A percentile compares a stretch with the other conserved stretches of the same genome.
Evolutionary conservation across 2,797 vertebrate genomes (phyloP).

Genomic region (Channallabes apus): DNA sequence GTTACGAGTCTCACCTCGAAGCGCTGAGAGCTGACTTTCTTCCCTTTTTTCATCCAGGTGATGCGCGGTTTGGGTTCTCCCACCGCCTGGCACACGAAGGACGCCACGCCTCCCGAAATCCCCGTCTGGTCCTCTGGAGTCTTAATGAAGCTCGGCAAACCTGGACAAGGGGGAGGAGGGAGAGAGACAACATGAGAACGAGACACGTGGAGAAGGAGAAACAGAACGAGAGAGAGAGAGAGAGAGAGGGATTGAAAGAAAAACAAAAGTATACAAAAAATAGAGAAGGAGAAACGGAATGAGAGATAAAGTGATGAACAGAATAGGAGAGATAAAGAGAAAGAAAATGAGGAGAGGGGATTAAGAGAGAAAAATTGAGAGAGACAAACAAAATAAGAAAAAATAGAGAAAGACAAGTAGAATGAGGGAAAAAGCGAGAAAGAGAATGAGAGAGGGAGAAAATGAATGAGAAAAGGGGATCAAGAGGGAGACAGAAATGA

Average conservation of each 20-base stretch:
- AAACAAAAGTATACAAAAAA: background rate
- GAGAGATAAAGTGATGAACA: background rate
- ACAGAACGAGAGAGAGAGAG: background rate
- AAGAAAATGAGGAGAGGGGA: background rate
- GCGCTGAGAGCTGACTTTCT: constrained; percentile 99
- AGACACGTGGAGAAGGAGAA: background rate
- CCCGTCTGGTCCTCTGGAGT: constrained; percentile 96
- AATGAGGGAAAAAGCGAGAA: too few relatives aligned
- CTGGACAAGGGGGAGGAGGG: constrained; percentile 63
- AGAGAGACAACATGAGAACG: background rate
- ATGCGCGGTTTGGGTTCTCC: constrained; percentile 96
- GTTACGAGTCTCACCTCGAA: constrained; percentile 79
- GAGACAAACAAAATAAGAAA: background rate
- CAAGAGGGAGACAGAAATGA: too few relatives aligned
- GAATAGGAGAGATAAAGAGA: background rate
- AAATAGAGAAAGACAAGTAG: too few relatives aligned
- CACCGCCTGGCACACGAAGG: constrained; percentile 95
- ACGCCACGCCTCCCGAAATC: constrained; percentile 95
- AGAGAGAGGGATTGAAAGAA: background rate
- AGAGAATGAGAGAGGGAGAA: background rate
- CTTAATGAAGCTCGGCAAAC: constrained; percentile 89
- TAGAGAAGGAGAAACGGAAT: background rate
- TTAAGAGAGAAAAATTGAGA: background rate
- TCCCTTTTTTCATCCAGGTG: constrained; percentile 99
- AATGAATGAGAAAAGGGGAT: background rate